phyloP scores from a whole-genome alignment of 1,140 invertebrate genomes.

The Pteromalus puparum region DNA sequence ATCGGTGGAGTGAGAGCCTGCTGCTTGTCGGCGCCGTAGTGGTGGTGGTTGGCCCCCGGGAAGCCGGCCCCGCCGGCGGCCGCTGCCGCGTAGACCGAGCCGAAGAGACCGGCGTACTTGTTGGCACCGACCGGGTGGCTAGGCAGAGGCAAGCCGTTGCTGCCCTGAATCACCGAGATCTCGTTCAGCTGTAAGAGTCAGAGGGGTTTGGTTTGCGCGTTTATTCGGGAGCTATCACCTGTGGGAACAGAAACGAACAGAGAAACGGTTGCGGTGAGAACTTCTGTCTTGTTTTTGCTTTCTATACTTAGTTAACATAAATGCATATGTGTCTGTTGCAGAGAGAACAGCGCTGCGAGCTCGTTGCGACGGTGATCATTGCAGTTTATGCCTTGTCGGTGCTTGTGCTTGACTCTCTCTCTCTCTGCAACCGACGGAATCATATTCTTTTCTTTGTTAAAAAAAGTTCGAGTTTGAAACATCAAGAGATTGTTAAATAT shows the following conservation, averaged over 20 bases:
- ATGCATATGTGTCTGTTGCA: neutral
- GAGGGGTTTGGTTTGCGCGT: conserved; percentile 33
- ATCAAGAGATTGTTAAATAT: no score
- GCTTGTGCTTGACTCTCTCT: no score
- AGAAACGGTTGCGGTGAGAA: conserved; percentile 39
- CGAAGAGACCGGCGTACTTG: conserved; percentile 73
- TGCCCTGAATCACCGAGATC: conserved; percentile 80
- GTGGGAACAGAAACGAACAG: conserved; percentile 53
- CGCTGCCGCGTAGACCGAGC: conserved; percentile 67
- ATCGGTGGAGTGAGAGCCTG: conserved; percentile 6
- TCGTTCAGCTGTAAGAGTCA: conserved; percentile 78
- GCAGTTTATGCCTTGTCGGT: neutral
- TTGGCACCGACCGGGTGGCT: conserved; percentile 65
- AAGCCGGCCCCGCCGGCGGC: conserved; percentile 61
- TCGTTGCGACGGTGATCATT: no score
- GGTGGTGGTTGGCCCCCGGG: neutral
- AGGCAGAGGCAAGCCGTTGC: conserved; percentile 68
- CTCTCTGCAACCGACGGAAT: neutral
- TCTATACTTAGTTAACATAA: neutral
- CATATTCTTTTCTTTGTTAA: neutral
- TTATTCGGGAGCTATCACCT: conserved; percentile 54
- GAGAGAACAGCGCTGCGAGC: neutral
- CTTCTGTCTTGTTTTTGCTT: conserved; percentile 6
- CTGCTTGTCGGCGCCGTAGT: neutral
- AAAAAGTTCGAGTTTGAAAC: no score